A percentile compares a stretch with the other conserved stretches of the same genome.
phyloP scores from a whole-genome alignment of 1,140 invertebrate species.

The Kradibia gibbosae region DNA sequence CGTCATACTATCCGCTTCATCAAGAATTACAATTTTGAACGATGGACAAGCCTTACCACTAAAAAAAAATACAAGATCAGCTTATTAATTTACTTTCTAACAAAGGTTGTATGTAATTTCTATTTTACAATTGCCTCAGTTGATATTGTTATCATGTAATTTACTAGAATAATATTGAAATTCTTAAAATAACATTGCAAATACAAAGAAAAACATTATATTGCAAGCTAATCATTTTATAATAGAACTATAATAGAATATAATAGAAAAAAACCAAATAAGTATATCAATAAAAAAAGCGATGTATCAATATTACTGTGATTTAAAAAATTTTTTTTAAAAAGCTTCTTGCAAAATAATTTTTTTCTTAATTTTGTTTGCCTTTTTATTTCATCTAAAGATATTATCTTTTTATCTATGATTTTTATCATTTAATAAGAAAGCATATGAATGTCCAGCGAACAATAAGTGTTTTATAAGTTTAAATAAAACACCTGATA shows the following conservation, averaged over 20 bases:
- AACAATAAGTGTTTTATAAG: slow-evolving; percentile 60
- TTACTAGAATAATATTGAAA: slow-evolving; percentile 34
- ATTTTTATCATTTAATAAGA: neutral
- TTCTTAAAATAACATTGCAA: slow-evolving; percentile 44
- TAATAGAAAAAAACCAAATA: slow-evolving; percentile 32
- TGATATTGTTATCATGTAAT: slow-evolving; percentile 30
- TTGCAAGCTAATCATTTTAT: neutral
- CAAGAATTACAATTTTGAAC: slow-evolving; percentile 97
- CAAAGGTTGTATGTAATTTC: neutral
- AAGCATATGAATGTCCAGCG: slow-evolving; percentile 62
- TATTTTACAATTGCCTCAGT: slow-evolving; percentile 56
- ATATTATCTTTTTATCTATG: slow-evolving; percentile 29
- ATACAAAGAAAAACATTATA: slow-evolving; percentile 52
- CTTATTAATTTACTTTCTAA: neutral
- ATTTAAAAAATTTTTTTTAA: slow-evolving; percentile 41
- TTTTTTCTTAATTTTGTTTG: slow-evolving; percentile 46
- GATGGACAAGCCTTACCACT: slow-evolving; percentile 91
- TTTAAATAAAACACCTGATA: slow-evolving; percentile 61
- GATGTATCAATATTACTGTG: no score
- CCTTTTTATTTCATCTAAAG: slow-evolving; percentile 35
- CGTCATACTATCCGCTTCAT: slow-evolving; percentile 99
- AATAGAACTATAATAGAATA: slow-evolving; percentile 1
- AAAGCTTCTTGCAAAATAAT: slow-evolving; percentile 24
- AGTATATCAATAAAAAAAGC: slow-evolving; percentile 36
- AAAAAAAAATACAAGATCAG: slow-evolving; percentile 58